These are phyloP conservation scores for Thalassarche chlororhynchos DNA, from an alignment of 2,113 vertebrate genomes.

Conservation along the genomic window DNA sequence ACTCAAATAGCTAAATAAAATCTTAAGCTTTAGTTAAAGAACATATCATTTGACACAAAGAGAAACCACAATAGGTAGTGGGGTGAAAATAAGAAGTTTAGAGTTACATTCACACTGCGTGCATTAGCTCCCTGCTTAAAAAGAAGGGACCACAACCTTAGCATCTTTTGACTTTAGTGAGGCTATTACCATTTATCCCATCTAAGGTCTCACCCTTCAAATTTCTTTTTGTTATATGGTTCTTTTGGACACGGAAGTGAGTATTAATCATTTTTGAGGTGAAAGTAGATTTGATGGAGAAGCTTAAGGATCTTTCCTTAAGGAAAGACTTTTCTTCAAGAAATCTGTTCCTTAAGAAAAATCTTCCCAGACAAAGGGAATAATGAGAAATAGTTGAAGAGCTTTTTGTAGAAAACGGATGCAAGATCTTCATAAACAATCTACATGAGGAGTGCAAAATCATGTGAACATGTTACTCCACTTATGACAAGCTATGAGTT, in stretches of 20 bases:
- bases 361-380: not conserved
- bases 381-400: not conserved
- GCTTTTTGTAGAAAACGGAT: not conserved
- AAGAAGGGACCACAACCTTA: not conserved
- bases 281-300: not conserved
- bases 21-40: not conserved
- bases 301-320: not conserved
- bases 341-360: not conserved
- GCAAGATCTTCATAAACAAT: not conserved
- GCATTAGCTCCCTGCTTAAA: not conserved
- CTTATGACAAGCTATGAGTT: rapidly evolving
- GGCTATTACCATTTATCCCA: not conserved
- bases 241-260: not conserved
- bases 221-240: not conserved
- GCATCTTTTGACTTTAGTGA: not conserved
- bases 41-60: not conserved
- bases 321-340: not conserved
- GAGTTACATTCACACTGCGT: not conserved
- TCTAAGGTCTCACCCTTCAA: not conserved
- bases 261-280: not conserved
- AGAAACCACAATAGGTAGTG: not conserved
- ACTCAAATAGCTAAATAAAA: not conserved
- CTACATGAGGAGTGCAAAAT: not conserved
- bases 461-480: not conserved
- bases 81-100: not conserved